These are phyloP conservation scores for Fregetta grallaria DNA, from an alignment of 2,113 vertebrate genomes.

Conservation along the genomic window DNA sequence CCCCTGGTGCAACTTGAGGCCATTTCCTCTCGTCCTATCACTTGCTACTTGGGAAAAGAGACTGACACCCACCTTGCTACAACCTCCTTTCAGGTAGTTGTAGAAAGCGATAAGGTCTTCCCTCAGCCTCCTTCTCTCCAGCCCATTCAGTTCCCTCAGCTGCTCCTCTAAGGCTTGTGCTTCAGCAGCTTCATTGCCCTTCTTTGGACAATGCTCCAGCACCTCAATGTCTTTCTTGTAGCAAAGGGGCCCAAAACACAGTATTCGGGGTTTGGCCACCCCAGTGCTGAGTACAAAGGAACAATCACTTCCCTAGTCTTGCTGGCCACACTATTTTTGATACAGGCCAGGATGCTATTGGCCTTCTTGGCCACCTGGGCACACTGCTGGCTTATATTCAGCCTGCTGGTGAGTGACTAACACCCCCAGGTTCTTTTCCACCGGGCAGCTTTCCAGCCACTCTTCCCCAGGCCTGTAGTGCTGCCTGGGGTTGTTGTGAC, in stretches of 20 bases:
- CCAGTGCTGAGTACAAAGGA: fast-evolving
- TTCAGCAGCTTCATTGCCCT: not conserved
- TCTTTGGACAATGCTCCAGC: not conserved
- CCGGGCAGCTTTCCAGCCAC: too few species aligned
- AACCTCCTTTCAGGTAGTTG: not conserved
- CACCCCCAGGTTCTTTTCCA: too few species aligned
- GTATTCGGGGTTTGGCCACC: fast-evolving
- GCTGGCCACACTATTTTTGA: not conserved
- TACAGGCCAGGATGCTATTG: not conserved
- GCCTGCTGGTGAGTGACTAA: fast-evolving
- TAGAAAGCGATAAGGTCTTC: not conserved
- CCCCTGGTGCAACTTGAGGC: not conserved
- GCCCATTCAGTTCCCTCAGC: not conserved
- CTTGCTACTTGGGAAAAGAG: not conserved
- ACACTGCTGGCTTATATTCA: too few species aligned
- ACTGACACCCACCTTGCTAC: fast-evolving
- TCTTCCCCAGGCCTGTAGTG: not conserved
- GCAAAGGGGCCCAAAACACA: not conserved
- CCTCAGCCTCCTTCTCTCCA: not conserved
- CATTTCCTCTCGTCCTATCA: not conserved
- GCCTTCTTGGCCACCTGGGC: not conserved
- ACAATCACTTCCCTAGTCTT: not conserved
- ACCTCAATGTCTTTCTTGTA: not conserved
- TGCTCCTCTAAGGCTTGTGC: fast-evolving
- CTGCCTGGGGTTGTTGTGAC: not conserved